Evolutionary conservation across 2,797 vertebrate species (phyloP), one percentile per base, ranked within the genome.

Genomic region (Clarias pachynema): DNA sequence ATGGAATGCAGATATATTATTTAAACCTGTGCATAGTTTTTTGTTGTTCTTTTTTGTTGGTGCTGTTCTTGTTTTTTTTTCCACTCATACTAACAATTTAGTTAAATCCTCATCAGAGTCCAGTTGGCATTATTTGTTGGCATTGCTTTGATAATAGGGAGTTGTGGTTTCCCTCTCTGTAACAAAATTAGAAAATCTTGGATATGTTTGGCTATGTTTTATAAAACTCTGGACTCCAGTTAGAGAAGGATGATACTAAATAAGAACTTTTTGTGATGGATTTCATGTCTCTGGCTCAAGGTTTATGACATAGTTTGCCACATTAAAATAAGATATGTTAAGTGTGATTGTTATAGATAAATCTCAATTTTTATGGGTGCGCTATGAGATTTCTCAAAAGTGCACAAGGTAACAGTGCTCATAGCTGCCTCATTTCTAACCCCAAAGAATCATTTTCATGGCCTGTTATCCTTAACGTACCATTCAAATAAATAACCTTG

Each of bases 401-500:
- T 24, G 56, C 57, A 62, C 40, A 59, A 60, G 22, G 29, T 34
- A 24, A 62, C 6, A 26, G 8, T 26, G 29, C 34, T 18, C 10
- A 0, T 6, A 53, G 16, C 62, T 68, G n/a, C 24, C 16, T 20
- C 18, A 12, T 44, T 65, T 20, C 60, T 10, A 60, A 79, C 3
- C 4, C 37, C 60, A 49, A 63, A 40, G 4, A 49, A 26, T 66
- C 0, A 56, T 53, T 53, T 79, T n/a, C 77, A 37, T 78, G 57
- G 5, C 2, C 14, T 40, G 34, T 18, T 62, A 40, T 62, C 10
- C 79, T 53, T 53, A 53, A 53, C n/a, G 9, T 9, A 49, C n/a
- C 62, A 31, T 79, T 79, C 40, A 40, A 29, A 16, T 80, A 80
- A 65, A 44, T 65, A 63, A 29, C 60, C 37, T 49, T 66, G 8